Evolutionary conservation across 1,140 invertebrate species (phyloP).

Genomic region (Lepidurus apus): DNA sequence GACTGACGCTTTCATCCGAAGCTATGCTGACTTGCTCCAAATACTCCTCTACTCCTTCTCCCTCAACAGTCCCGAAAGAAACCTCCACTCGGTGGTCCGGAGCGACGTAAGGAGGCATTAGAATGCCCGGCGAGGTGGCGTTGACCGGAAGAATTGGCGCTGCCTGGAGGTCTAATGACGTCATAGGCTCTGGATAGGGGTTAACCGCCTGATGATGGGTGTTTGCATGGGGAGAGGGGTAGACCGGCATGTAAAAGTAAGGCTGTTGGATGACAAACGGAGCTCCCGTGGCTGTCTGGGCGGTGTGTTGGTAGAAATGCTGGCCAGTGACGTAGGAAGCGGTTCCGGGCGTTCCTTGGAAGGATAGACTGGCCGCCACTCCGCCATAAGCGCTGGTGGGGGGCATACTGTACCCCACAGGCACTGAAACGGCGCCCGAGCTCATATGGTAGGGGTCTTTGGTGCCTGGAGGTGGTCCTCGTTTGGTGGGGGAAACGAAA

Average conservation of each 20-base stretch:
- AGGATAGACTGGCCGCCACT: neutral
- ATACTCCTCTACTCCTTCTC: neutral
- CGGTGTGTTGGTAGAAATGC: constrained; percentile 23
- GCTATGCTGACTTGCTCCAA: neutral
- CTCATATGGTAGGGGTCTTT: neutral
- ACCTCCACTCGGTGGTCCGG: neutral
- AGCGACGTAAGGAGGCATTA: neutral
- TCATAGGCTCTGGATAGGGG: neutral
- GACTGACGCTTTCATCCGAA: neutral
- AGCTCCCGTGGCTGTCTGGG: constrained; percentile 30
- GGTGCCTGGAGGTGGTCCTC: neutral
- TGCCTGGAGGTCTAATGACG: neutral
- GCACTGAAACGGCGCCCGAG: neutral
- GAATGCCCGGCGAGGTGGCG: neutral
- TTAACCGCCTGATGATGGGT: neutral
- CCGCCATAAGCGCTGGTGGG: neutral
- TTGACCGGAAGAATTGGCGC: neutral
- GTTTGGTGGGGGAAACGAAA: neutral
- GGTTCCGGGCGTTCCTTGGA: neutral
- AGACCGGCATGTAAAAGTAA: constrained; percentile 24
- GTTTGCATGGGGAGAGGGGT: neutral
- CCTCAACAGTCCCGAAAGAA: neutral
- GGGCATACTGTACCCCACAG: neutral
- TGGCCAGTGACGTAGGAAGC: neutral
- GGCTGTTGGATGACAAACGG: constrained; percentile 30